These are phyloP conservation scores for Taxidea taxus DNA, from an alignment of 2,113 vertebrate species.

Conservation along the genomic window DNA sequence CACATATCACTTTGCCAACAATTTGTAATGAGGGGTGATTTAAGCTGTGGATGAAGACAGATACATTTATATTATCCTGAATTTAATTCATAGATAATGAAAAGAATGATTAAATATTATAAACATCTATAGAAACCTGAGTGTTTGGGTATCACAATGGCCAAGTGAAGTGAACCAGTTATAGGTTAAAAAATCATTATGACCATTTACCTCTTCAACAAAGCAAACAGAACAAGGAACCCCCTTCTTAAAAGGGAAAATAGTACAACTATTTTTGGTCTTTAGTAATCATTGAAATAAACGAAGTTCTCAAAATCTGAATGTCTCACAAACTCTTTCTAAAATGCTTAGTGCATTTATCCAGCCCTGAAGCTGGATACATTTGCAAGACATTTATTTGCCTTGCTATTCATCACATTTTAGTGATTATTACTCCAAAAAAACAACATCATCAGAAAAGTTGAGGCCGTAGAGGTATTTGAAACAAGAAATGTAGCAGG, in stretches of 20 bases:
- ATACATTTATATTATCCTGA: background rate
- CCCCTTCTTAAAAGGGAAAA: background rate
- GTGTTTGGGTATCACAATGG: background rate
- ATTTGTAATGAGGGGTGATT: background rate
- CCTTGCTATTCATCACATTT: background rate
- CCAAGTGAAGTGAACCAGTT: background rate
- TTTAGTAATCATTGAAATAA: slow-evolving; percentile 34
- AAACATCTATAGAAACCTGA: background rate
- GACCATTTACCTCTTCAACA: background rate
- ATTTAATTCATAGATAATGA: background rate
- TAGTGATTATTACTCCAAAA: background rate
- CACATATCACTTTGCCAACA: background rate
- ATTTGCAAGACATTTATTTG: slow-evolving; percentile 11
- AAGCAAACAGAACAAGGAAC: background rate
- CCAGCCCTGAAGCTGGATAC: background rate
- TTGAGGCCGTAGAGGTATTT: background rate
- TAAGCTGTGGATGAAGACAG: background rate
- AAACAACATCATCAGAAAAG: background rate
- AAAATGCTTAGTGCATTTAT: background rate
- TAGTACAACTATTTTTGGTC: background rate
- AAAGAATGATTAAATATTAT: slow-evolving; percentile 16
- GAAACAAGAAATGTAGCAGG: background rate
- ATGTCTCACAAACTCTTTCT: background rate
- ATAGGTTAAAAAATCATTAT: background rate
- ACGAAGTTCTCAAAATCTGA: background rate